Evolutionary conservation across 1,140 invertebrate species (phyloP).

Genomic region (Ridgeia piscesae): DNA sequence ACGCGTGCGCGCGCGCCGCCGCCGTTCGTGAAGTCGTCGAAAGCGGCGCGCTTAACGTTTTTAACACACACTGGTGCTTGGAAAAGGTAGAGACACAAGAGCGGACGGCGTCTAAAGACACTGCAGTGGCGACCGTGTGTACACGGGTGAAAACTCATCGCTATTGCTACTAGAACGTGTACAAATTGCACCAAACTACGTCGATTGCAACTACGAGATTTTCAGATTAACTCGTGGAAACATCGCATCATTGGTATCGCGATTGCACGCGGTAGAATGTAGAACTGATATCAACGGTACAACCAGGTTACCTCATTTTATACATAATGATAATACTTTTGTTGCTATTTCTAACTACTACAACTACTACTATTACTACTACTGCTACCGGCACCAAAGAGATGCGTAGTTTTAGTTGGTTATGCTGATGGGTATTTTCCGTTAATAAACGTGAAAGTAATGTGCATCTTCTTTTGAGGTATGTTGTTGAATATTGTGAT

Average conservation of each 20-base stretch:
- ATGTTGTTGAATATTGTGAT: slow-evolving; percentile 1
- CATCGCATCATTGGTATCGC: neutral
- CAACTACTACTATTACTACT: neutral
- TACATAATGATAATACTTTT: neutral
- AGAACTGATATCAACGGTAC: neutral
- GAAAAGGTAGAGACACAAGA: neutral
- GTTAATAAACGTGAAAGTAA: neutral
- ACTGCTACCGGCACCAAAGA: neutral
- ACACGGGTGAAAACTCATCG: neutral
- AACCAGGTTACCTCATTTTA: neutral
- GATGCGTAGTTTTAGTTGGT: neutral
- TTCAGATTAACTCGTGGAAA: neutral
- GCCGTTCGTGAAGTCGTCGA: neutral
- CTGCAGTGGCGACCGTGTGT: neutral
- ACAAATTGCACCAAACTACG: neutral
- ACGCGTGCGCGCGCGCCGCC: neutral
- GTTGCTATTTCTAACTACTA: neutral
- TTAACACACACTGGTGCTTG: neutral
- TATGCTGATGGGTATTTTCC: neutral
- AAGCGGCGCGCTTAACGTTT: neutral
- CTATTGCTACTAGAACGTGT: neutral
- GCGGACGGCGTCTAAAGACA: neutral
- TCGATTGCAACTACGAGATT: neutral
- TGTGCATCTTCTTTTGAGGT: neutral
- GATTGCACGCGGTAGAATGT: neutral